Percentiles rank a stretch among this genome's conserved stretches.
Conservation (phyloP, 1,140 invertebrate genomes). For the Apis florea region DNA sequence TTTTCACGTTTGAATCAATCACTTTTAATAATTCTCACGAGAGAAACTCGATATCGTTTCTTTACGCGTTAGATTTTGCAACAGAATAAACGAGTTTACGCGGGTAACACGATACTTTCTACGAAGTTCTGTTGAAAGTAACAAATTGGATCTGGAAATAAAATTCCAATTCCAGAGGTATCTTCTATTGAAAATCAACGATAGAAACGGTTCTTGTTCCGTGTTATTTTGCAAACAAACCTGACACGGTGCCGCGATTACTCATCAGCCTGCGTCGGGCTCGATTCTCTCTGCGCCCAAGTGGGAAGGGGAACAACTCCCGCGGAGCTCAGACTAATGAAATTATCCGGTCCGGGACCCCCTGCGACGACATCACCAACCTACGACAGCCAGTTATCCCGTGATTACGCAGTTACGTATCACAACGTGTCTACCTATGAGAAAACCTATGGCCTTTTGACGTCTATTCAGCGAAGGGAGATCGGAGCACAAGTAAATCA, state of each 20-base stretch:
- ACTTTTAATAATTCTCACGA: background rate
- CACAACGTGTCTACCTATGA: constrained; percentile 32
- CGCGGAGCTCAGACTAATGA: constrained; percentile 72
- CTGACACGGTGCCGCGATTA: constrained; percentile 46
- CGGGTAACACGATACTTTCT: background rate
- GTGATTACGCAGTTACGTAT: constrained; percentile 69
- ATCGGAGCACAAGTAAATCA: background rate
- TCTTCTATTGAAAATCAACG: background rate
- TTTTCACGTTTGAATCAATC: background rate
- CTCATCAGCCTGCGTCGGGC: constrained; percentile 51
- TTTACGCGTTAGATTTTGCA: background rate
- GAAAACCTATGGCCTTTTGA: constrained; percentile 33
- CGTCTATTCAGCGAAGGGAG: background rate
- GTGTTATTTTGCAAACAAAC: constrained; percentile 57
- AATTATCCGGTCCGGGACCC: constrained; percentile 78
- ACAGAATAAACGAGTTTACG: background rate
- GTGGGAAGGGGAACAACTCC: constrained; percentile 53
- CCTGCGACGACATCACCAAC: constrained; percentile 71
- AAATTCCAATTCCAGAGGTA: background rate
- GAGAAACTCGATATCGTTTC: background rate
- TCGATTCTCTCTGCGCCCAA: constrained; percentile 54
- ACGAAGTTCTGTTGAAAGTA: background rate
- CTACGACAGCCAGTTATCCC: constrained; percentile 70
- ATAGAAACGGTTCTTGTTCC: background rate
- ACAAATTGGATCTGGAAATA: background rate